phyloP scores from a whole-genome alignment of 2,113 vertebrate genomes.

The Sitta europaea region DNA sequence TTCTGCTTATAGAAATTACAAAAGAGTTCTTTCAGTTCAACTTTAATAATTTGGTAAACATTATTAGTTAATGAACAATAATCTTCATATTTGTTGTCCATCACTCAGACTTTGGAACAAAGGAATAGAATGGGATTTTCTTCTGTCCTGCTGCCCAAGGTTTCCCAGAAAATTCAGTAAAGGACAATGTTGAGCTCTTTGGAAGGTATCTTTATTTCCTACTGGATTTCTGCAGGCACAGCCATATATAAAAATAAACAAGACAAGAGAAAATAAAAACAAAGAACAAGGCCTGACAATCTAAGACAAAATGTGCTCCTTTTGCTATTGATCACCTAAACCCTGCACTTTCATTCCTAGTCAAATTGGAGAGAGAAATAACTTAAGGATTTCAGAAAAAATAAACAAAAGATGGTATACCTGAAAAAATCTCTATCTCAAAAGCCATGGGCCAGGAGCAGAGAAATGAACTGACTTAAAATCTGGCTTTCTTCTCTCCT shows the following conservation, averaged over 20 bases:
- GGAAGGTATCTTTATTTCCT: background rate
- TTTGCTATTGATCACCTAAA: background rate
- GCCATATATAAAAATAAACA: background rate
- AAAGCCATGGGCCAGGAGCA: background rate
- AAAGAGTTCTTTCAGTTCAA: background rate
- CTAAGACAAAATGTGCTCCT: background rate
- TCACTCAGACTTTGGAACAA: background rate
- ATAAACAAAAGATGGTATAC: background rate
- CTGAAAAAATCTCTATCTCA: background rate
- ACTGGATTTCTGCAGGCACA: background rate
- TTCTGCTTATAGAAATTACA: background rate
- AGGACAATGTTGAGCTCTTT: background rate
- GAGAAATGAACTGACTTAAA: background rate
- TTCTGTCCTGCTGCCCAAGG: background rate
- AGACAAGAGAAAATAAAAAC: background rate
- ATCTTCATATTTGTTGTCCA: background rate
- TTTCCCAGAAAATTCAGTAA: background rate
- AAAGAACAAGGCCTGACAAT: background rate
- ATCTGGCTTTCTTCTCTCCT: background rate
- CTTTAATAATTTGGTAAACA: background rate
- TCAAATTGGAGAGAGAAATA: background rate
- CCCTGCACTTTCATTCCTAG: background rate
- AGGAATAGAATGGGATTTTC: background rate
- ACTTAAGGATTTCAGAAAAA: background rate
- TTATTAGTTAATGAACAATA: background rate